Base-by-base conservation (phyloP, 2,888 invertebrate genomes). In the Hirtodrosophila duncani region DNA sequence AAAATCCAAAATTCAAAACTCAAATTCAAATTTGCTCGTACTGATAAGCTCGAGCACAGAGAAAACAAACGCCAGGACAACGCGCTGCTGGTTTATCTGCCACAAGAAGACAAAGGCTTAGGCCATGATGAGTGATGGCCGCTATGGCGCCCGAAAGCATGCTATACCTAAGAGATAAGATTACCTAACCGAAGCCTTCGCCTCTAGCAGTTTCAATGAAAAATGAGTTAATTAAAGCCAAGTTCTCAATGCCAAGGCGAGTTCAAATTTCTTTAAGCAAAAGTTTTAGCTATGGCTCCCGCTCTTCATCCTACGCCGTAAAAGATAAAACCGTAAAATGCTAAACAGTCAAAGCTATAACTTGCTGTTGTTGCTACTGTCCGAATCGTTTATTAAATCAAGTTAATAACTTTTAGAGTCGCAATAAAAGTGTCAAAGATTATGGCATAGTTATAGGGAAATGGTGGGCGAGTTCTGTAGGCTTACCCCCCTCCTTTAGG, bases 141-240 rank as follows among this genome's bases (percentile, higher is more conserved):
- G 31, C 31, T 48, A 36, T 20, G 23, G 48, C 31, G 38, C 38
- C 72, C 65, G 46, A 50, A 49, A 52, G 65, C 72, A 43, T 43
- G 42, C 48, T 17, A 52, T 41, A 36, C 49, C 50, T 42, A 38
- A 44, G 38, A 63, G 78, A 78, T 75, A 81, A 78, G 81, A 78
- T 69, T 64, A 67, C 64, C 67, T 44, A 20, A 50, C 13, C 37
- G 29, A 21, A 30, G 46, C 41, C 41, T 33, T 14, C 31, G 21
- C 41, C 65, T 45, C 37, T 52, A 67, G 79, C 83, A 77, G 66
- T 81, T 71, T 50, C 72, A 74, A 83, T 84, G 85, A 84, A 84
- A 84, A 84, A 84, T 84, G 79, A 82, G 84, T 82, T 84, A 85
- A 84, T 84, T 84, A 85, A 80, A 79, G 83, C 67, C 71, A 74